Evolutionary conservation across 2,888 invertebrate genomes (phyloP), one percentile per base, ranked within the genome.

Genomic region (Ichneumoninae sp.): DNA sequence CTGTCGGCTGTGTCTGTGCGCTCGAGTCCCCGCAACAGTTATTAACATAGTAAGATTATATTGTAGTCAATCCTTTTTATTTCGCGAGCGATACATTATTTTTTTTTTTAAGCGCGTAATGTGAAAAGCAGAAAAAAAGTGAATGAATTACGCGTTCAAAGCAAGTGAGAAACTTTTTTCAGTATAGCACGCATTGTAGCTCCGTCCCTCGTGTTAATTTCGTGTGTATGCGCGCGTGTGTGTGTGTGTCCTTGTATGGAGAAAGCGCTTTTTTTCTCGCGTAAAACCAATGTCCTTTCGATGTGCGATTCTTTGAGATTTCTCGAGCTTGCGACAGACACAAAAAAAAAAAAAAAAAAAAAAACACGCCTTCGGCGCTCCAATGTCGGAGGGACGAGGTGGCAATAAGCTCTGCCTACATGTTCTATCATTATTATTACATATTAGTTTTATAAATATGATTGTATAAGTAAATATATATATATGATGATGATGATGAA

Each of bases 361-460:
- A 30, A 30, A 30, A 81, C 77, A 82, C 74, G 83, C 74, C 74
- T 81, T 83, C 78, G 82, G 74, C 60, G 66, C 80, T 83, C 79
- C 57, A 73, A 73, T 40, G 26, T 76, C 22, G 60, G 57, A 73
- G 30, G 73, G 57, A 65, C 69, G 78, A 78, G 73, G 82, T 89
- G 89, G 88, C 86, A 87, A 83, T 89, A 89, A 90, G 87, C 89
- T 89, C 91, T 91, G 90, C 91, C 91, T 91, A 92, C 89, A 91
- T 91, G 90, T 92, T 92, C 90, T 92, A 85, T 85, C 77, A 80
- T 85, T 85, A 82, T 82, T 79, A 91, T 89, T 91, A 88, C 89
- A 91, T 88, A 90, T 90, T 90, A 90, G 88, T 91, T 92, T 91
- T 91, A 92, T 92, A 90, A 89, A 91, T 89, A 89, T 88, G 76